phyloP scores from a whole-genome alignment of 2,797 vertebrate genomes.

The Muscicapa comitata region DNA sequence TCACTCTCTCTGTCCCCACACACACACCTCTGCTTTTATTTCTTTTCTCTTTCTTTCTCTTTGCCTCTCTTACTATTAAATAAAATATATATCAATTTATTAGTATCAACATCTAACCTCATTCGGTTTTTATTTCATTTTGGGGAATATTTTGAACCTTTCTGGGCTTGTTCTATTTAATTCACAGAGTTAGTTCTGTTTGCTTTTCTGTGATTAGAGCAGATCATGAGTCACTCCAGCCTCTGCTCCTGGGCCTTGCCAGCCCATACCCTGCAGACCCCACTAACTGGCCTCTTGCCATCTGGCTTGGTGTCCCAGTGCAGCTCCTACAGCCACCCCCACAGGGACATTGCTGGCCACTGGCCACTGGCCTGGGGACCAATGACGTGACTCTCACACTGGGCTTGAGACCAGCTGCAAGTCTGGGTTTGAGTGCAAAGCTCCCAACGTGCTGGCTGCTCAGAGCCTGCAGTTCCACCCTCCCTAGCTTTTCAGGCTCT shows the following conservation, averaged over 20 bases:
- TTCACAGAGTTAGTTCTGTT: neutral
- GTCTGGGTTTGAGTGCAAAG: too few relatives aligned
- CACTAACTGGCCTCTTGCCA: fast-evolving
- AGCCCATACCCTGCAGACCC: neutral
- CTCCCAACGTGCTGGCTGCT: too few relatives aligned
- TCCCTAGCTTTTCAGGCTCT: too few relatives aligned
- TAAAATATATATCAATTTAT: neutral
- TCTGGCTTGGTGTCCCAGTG: neutral
- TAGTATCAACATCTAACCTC: neutral
- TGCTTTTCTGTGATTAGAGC: neutral
- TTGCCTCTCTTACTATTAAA: neutral
- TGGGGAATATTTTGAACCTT: neutral
- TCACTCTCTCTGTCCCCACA: neutral
- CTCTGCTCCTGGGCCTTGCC: neutral
- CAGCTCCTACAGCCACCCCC: fast-evolving
- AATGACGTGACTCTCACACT: too few relatives aligned
- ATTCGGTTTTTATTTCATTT: neutral
- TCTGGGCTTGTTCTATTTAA: neutral
- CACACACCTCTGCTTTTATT: neutral
- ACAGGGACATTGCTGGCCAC: neutral
- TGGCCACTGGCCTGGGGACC: too few relatives aligned
- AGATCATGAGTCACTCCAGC: fast-evolving
- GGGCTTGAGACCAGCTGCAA: too few relatives aligned
- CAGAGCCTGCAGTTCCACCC: too few relatives aligned
- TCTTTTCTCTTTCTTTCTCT: neutral